Evolutionary conservation across 2,888 invertebrate genomes (phyloP).

Genomic region (Seira musarum): DNA sequence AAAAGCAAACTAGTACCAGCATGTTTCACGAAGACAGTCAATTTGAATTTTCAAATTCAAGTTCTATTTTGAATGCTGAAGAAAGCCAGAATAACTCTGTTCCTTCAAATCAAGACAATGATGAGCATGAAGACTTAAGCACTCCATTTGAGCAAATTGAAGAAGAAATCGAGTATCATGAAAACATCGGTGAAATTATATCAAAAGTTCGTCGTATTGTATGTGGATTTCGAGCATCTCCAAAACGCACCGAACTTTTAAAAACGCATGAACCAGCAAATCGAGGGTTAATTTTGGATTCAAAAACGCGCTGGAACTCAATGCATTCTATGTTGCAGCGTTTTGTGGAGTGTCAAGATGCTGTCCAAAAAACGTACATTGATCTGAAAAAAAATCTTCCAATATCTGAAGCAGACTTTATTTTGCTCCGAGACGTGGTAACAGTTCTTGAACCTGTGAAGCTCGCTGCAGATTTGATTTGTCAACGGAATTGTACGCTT

Average conservation of each 20-base stretch:
- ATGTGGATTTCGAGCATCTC: slow-evolving; percentile 16
- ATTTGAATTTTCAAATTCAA: too few relatives aligned
- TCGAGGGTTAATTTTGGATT: background rate
- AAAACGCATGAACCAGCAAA: background rate
- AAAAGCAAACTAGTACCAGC: background rate
- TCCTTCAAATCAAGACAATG: too few relatives aligned
- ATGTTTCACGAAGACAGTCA: background rate
- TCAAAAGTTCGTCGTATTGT: slow-evolving; percentile 22
- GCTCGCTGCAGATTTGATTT: background rate
- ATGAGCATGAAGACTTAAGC: background rate
- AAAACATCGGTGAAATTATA: background rate
- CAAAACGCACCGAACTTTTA: slow-evolving; percentile 9
- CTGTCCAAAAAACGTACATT: background rate
- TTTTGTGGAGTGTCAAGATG: background rate
- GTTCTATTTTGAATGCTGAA: too few relatives aligned
- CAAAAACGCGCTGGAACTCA: slow-evolving; percentile 16
- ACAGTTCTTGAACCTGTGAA: background rate
- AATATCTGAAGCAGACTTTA: background rate
- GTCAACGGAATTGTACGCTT: background rate
- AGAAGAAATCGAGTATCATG: background rate
- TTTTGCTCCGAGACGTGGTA: background rate
- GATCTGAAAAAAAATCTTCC: background rate
- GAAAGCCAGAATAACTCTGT: background rate
- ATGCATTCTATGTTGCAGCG: background rate
- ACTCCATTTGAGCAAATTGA: background rate